phyloP scores from a whole-genome alignment of 2,888 invertebrate species.

The Amphimallon solstitiale region DNA sequence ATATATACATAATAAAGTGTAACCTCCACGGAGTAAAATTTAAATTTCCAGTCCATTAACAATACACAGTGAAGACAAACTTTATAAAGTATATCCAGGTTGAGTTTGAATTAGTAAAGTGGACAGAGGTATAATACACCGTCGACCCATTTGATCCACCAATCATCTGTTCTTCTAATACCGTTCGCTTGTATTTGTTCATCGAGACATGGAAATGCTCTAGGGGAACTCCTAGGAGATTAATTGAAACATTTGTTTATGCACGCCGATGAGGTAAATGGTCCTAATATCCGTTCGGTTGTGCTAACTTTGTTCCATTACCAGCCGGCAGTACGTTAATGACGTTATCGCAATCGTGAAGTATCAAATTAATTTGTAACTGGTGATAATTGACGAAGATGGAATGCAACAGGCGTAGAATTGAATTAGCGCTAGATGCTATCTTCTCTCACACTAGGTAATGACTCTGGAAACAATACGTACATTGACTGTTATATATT shows the following conservation, averaged over 20 bases:
- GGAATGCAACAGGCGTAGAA: slow-evolving; percentile 1
- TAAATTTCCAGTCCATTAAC: no score
- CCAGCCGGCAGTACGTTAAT: slow-evolving; percentile 9
- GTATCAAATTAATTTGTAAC: slow-evolving; percentile 15
- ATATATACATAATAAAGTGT: no score
- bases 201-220: slow-evolving; percentile 17
- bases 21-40: no score
- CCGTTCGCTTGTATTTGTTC: background rate
- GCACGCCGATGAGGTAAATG: slow-evolving; percentile 12
- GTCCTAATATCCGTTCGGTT: slow-evolving; percentile 15
- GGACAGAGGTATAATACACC: no score
- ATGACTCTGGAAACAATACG: no score
- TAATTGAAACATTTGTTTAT: slow-evolving; percentile 29
- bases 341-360: slow-evolving; percentile 1
- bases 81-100: no score
- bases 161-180: slow-evolving; percentile 8
- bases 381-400: slow-evolving; percentile 2
- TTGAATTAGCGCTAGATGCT: no score
- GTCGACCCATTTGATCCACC: no score
- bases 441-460: no score
- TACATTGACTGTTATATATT: no score
- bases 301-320: background rate
- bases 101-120: no score
- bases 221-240: background rate
- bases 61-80: no score